Conservation (phyloP, 2,888 invertebrate species). For the Ypsolopha sequella region DNA sequence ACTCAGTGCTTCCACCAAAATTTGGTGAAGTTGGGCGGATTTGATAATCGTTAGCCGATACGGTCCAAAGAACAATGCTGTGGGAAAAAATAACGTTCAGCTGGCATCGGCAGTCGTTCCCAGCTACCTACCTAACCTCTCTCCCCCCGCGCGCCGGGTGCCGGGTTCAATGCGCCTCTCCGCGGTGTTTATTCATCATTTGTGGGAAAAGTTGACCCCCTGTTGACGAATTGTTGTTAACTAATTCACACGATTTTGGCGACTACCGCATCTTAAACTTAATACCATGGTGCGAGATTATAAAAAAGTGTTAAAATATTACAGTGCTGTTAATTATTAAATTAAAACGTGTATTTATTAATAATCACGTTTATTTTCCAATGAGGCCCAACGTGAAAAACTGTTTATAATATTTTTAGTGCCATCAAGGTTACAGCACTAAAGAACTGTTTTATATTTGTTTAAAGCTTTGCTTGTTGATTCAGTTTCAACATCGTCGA, state of each 20-base stretch:
- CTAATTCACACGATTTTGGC: conserved; percentile 63
- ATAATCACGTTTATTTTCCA: neutral
- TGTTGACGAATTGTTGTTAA: conserved; percentile 64
- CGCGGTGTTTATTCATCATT: conserved; percentile 66
- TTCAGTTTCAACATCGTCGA: conserved; percentile 44
- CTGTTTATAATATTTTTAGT: neutral
- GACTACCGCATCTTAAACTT: conserved; percentile 37
- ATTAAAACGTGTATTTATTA: neutral
- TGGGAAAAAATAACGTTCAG: conserved; percentile 73
- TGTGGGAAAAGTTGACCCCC: conserved; percentile 71
- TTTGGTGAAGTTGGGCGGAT: neutral
- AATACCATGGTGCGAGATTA: neutral
- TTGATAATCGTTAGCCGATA: conserved; percentile 36
- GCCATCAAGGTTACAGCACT: conserved; percentile 36
- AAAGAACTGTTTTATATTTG: conserved; percentile 45
- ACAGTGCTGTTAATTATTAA: neutral
- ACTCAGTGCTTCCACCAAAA: neutral
- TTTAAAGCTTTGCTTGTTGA: conserved; percentile 48
- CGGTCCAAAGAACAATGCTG: conserved; percentile 71
- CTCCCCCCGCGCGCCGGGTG: conserved; percentile 60
- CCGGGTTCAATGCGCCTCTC: conserved; percentile 70
- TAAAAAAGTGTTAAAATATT: neutral
- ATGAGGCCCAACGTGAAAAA: neutral
- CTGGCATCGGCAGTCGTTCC: conserved; percentile 68
- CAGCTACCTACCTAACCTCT: conserved; percentile 63